These are phyloP conservation scores for Procambarus clarkii DNA, from an alignment of 1,140 invertebrate species.

Conservation along the genomic window DNA sequence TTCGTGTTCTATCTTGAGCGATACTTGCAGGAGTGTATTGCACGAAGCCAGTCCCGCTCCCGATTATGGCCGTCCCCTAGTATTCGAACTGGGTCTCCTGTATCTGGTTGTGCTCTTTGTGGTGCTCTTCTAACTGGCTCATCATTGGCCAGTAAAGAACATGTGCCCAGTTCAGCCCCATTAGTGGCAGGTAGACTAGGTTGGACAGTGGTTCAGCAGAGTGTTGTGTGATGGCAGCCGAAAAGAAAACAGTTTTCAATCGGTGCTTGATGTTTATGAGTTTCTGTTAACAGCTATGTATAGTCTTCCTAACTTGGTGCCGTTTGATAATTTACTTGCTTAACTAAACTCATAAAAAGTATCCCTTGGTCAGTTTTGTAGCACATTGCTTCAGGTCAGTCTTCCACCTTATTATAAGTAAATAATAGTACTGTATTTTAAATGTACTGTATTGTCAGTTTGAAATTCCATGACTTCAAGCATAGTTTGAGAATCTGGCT, in stretches of 20 bases:
- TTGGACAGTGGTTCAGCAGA: background rate
- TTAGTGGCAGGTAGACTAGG: constrained; percentile 60
- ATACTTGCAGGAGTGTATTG: constrained; percentile 62
- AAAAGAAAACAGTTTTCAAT: background rate
- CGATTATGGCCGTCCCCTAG: constrained; percentile 51
- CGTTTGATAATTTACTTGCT: no score
- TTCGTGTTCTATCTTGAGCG: constrained; percentile 7
- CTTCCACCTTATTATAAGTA: no score
- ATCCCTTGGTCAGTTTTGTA: no score
- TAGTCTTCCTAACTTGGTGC: no score
- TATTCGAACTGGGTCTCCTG: constrained; percentile 48
- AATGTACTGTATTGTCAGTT: background rate
- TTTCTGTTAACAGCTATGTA: no score
- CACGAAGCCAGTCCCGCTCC: constrained; percentile 51
- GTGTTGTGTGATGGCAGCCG: background rate
- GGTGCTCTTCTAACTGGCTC: constrained; percentile 41
- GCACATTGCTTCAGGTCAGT: no score
- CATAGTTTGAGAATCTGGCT: constrained; percentile 17
- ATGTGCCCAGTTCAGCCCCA: constrained; percentile 49
- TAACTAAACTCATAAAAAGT: no score
- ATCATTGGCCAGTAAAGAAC: constrained; percentile 42
- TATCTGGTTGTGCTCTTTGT: constrained; percentile 56
- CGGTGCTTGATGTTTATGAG: constrained; percentile 27
- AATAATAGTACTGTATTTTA: no score
- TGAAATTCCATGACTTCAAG: constrained; percentile 32